Evolutionary conservation across 2,797 vertebrate genomes (phyloP), one percentile per base, ranked within the genome.

Genomic region (Notolepis coatsorum): DNA sequence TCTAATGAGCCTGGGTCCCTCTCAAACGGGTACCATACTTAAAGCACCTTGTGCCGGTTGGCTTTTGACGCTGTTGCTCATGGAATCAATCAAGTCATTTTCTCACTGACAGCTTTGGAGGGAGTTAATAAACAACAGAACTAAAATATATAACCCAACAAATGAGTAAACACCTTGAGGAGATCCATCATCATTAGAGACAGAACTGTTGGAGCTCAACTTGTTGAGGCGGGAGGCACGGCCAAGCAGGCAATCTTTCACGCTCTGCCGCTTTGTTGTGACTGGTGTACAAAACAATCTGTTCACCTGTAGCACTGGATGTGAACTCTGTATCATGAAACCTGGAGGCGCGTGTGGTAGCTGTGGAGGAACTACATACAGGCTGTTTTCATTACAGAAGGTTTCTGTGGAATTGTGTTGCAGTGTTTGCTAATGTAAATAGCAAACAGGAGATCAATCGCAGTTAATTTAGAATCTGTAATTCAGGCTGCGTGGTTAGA

Each of bases 111-210:
- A 1, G 12, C 47, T 8, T 1, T 2, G 50, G 39, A 55, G 4
- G 50, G 39, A 55, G 17, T 45, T 57, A 69, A 68, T 53, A 69
- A 58, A 48, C 31, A 46, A 8, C 47, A 21, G 28, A 62, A 61
- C 37, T 62, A 61, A 73, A 42, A 69, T 51, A 64, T 41, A 63
- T 20, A 45, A 3, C 10, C 18, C 59, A 65, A 56, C 45, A 68
- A 71, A 71, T 18, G 30, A 64, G 58, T 1, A 7, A 47, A 52
- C 58, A 52, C 61, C 62, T 64, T 58, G 17, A 62, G 58, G 37
- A 58, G 31, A 81, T 81, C 68, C 54, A 52, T 75, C 74, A 61
- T 64, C 53, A 17, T 77, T 72, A 68, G n/a, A n/a, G 23, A 15
- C 1, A 8, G 37, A 35, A 50, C 8, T 3, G 3, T 28, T 24